These are phyloP conservation scores for Carassius carassius DNA, from an alignment of 2,113 vertebrate genomes.

Conservation along the genomic window DNA sequence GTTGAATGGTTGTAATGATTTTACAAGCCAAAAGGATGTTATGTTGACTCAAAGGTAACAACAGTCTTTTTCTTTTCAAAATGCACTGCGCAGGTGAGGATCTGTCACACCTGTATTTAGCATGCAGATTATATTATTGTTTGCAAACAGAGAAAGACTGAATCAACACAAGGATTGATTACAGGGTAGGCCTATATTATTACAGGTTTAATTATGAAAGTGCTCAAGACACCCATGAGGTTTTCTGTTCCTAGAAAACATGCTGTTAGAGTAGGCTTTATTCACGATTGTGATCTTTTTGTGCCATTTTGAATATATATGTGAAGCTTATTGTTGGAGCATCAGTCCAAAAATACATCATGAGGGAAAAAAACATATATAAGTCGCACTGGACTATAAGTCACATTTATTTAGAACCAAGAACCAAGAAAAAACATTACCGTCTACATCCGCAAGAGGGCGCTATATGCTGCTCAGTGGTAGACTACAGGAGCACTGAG, in stretches of 20 bases:
- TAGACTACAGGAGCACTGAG: too few species aligned
- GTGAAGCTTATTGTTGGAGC: too few species aligned
- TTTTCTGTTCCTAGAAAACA: background rate
- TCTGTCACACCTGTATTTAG: background rate
- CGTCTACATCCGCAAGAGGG: too few species aligned
- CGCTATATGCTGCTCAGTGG: too few species aligned
- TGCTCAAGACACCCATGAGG: background rate
- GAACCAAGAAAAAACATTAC: too few species aligned
- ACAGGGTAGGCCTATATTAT: constrained; percentile 7
- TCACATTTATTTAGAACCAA: too few species aligned
- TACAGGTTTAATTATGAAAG: background rate
- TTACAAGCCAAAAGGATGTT: background rate
- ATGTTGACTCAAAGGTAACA: background rate
- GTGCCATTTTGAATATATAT: too few species aligned
- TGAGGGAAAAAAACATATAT: too few species aligned
- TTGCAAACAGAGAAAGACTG: constrained; percentile 27
- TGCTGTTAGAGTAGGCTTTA: background rate
- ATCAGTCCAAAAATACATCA: too few species aligned
- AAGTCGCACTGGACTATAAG: too few species aligned
- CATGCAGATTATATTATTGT: constrained; percentile 2
- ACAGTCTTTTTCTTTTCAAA: background rate
- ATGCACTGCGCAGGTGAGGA: background rate
- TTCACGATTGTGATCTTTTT: too few species aligned
- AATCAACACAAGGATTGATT: constrained; percentile 32
- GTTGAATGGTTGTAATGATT: background rate